Evolutionary conservation across 2,113 vertebrate species (phyloP).

Genomic region (Alligator sinensis): DNA sequence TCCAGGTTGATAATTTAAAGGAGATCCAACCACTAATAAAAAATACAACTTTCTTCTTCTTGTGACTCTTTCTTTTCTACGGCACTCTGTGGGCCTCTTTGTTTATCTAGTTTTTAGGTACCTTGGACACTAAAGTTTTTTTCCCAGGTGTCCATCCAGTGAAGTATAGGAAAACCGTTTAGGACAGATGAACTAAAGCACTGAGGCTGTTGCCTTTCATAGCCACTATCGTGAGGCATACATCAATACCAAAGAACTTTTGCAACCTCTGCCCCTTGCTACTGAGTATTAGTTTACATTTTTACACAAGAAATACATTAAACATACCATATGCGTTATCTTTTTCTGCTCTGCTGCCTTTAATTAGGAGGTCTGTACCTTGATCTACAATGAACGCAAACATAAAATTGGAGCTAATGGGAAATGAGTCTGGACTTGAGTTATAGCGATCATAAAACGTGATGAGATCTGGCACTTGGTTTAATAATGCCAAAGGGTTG

Average conservation of each 20-base stretch:
- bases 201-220: not conserved
- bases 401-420: not conserved
- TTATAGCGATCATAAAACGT: not conserved
- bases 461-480: not conserved
- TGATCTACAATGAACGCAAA: not conserved
- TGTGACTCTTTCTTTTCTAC: not conserved
- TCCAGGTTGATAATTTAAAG: not conserved
- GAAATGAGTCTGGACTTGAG: not conserved
- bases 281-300: not conserved
- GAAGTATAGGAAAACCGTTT: not conserved
- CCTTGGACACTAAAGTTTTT: not conserved
- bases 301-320: not conserved
- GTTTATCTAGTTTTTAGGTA: not conserved
- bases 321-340: not conserved
- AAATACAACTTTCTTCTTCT: not conserved
- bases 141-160: not conserved
- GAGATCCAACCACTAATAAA: not conserved
- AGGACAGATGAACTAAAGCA: not conserved
- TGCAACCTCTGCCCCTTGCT: not conserved
- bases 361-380: not conserved
- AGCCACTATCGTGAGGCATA: fast-evolving
- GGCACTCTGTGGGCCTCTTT: not conserved
- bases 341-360: not conserved
- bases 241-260: not conserved
- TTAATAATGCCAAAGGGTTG: not conserved